These are phyloP conservation scores for Brachypodius melanocephalos DNA, from an alignment of 2,113 vertebrate genomes.

Conservation along the genomic window DNA sequence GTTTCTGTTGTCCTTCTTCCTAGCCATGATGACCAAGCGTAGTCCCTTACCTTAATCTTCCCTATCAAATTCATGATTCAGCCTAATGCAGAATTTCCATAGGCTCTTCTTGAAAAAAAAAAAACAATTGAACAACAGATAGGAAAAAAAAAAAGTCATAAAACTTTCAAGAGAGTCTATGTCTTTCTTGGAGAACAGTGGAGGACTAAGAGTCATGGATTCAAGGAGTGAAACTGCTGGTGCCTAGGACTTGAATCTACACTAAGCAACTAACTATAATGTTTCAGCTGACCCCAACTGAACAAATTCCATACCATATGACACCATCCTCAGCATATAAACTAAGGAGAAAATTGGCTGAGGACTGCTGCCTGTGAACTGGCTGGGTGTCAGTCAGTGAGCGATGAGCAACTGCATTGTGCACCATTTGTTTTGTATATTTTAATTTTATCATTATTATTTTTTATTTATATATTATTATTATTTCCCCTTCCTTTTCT, in stretches of 20 bases:
- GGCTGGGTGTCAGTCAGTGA: not conserved
- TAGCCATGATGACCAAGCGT: not conserved
- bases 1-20: not conserved
- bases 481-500: not conserved
- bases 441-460: too few relatives aligned
- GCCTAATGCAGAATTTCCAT: not conserved
- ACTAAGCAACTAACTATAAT: not conserved
- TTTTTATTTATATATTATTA: not conserved
- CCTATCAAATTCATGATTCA: not conserved
- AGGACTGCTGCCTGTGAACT: not conserved
- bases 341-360: not conserved
- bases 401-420: not conserved
- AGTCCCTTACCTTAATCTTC: not conserved
- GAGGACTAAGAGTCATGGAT: not conserved
- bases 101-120: not conserved
- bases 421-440: not conserved
- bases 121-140: not conserved
- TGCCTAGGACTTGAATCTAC: not conserved
- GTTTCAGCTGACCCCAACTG: not conserved
- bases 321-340: not conserved
- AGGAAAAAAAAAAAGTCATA: not conserved
- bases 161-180: not conserved
- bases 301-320: not conserved
- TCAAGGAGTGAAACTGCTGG: not conserved
- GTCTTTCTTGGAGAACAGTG: not conserved